phyloP scores from a whole-genome alignment of 1,140 invertebrate genomes.

The Lineus longissimus region DNA sequence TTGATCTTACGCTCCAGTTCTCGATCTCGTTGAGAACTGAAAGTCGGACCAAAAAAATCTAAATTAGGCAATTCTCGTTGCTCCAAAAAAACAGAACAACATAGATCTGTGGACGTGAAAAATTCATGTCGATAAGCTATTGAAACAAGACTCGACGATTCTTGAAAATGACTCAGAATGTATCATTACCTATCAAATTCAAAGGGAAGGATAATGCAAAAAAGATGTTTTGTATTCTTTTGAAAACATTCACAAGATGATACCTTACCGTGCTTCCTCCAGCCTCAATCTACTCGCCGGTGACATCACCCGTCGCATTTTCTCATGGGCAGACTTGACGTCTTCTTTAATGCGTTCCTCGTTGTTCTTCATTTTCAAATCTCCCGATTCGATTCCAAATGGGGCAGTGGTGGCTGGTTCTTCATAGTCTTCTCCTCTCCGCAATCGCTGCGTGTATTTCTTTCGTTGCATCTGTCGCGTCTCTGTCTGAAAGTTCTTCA shows the following conservation, averaged over 20 bases:
- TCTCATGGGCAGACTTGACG: constrained; percentile 40
- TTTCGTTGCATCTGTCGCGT: constrained; percentile 39
- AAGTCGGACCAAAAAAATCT: no score
- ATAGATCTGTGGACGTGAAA: not conserved
- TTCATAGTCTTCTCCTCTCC: constrained; percentile 33
- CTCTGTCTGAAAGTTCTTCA: constrained; percentile 43
- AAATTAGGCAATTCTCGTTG: no score
- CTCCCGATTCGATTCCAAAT: constrained; percentile 44
- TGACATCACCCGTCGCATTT: constrained; percentile 35
- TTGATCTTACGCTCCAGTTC: constrained; percentile 46
- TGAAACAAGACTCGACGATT: not conserved
- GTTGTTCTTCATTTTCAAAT: constrained; percentile 45
- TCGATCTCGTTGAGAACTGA: constrained; percentile 35
- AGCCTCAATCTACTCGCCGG: constrained; percentile 36
- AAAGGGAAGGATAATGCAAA: not conserved
- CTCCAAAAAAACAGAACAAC: constrained; percentile 1
- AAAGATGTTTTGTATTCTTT: not conserved
- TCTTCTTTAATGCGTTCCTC: constrained; percentile 49
- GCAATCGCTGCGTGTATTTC: constrained; percentile 34
- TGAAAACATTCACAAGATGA: not conserved
- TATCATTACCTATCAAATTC: not conserved
- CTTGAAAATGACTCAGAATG: no score
- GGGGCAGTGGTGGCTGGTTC: constrained; percentile 46
- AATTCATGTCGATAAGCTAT: not conserved
- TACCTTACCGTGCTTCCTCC: constrained; percentile 46